Evolutionary conservation across 2,888 invertebrate species (phyloP).

Genomic region (Dryadula phaetusa): DNA sequence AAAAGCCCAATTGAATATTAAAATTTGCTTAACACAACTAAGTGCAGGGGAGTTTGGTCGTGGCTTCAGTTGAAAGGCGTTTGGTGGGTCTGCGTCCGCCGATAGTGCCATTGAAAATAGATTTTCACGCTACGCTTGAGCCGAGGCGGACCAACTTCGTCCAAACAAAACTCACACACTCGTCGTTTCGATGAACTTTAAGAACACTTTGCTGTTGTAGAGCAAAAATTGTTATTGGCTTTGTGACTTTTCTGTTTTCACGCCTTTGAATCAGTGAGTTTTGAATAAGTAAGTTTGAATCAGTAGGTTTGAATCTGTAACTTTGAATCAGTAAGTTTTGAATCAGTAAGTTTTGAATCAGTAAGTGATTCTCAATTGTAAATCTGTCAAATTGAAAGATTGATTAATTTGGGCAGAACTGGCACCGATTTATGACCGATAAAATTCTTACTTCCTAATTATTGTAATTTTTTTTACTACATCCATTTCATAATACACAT

Average conservation of each 20-base stretch:
- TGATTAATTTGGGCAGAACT: too few species aligned
- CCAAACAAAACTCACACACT: conserved; percentile 54
- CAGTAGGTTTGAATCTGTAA: too few species aligned
- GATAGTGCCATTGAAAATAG: conserved; percentile 84
- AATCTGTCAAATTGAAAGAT: too few species aligned
- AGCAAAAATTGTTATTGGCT: neutral
- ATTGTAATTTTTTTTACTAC: too few species aligned
- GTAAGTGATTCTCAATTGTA: too few species aligned
- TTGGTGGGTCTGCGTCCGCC: conserved; percentile 73
- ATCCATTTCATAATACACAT: neutral
- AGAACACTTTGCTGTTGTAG: conserved; percentile 12
- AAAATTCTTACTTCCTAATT: too few species aligned
- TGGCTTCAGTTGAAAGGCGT: conserved; percentile 77
- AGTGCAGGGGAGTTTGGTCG: conserved; percentile 67
- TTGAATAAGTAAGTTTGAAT: too few species aligned
- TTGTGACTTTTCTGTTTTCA: neutral
- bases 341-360: too few species aligned
- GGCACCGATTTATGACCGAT: too few species aligned
- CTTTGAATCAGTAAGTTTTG: too few species aligned
- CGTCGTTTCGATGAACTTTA: conserved; percentile 18
- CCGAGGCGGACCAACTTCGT: conserved; percentile 71
- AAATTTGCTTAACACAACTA: conserved; percentile 80
- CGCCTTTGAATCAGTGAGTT: neutral
- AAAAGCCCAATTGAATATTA: conserved; percentile 82
- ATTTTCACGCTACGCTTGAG: conserved; percentile 79